Conservation (phyloP, 2,113 vertebrate genomes). For the Periophthalmodon schlosseri region DNA sequence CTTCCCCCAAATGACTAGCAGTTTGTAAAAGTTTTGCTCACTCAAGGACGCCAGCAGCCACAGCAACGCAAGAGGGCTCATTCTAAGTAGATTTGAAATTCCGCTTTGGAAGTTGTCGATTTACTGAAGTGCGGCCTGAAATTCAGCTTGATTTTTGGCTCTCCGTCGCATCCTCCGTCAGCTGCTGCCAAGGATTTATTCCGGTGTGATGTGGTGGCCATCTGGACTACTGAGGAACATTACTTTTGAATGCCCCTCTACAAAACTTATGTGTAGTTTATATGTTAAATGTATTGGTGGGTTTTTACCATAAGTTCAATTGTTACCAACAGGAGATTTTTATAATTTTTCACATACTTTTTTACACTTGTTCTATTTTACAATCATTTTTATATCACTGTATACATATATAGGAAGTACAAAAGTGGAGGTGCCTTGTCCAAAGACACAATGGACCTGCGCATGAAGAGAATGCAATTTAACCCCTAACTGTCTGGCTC, state of each 20-base stretch:
- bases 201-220: neutral
- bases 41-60: neutral
- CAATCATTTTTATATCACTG: no score
- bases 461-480: no score
- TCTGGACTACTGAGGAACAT: constrained; percentile 1
- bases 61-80: neutral
- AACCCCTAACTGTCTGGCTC: no score
- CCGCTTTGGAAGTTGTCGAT: neutral
- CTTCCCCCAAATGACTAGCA: neutral
- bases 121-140: neutral
- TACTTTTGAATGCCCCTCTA: neutral
- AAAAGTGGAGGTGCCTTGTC: no score
- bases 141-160: neutral
- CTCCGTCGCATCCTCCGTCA: neutral
- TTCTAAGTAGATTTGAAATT: constrained; percentile 8
- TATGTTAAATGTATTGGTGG: no score
- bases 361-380: no score
- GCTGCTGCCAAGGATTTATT: neutral
- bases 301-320: neutral
- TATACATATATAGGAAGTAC: no score
- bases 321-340: neutral
- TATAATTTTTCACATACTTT: no score
- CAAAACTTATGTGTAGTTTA: neutral
- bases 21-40: neutral
- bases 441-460: no score